Evolutionary conservation across 2,888 invertebrate genomes (phyloP), one percentile per base, ranked within the genome.

Genomic region (Troides aeacus): DNA sequence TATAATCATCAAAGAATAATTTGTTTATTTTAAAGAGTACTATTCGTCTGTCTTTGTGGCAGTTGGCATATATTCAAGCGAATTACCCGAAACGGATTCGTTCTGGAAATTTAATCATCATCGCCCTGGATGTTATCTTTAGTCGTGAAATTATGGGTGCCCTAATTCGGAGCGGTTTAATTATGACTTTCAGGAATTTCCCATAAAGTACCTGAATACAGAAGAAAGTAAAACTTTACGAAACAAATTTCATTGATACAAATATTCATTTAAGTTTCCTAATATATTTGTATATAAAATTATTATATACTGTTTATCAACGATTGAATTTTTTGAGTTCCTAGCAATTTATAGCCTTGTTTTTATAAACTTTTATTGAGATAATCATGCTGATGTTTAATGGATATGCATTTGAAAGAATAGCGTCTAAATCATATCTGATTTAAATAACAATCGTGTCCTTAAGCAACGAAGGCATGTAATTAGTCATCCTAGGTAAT

Each of bases 31-130:
- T 36, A 64, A 64, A 53, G 64, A 39, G 56, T 53, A 62, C n/a
- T 62, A 67, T 58, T 30, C 21, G 56, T 69, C 42, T 53, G 53
- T 60, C 64, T 64, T 59, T 56, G 57, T 61, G 42, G 21, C 24
- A 7, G 60, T 64, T 69, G 69, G 69, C 69, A 69, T 60, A 50
- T 65, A 46, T 58, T 69, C 69, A 65, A 69, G 58, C 36, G 23
- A 65, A 69, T 50, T 69, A 69, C 46, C 57, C 56, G 62, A 62
- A 62, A 50, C 58, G 65, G 58, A 46, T 46, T 62, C 21, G 17
- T 65, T n/a, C 56, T 64, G 56, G 64, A 64, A 64, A 61, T 69
- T 69, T 61, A 53, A 64, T 64, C 64, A 69, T 61, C 59, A 18
- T 57, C 12, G 39, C 23, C 50, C 66, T 66, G 21, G 60, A 39